A percentile compares a stretch with the other conserved stretches of the same genome.
Evolutionary conservation across 1,140 invertebrate genomes (phyloP).

Genomic region (Pentalonia nigronervosa): DNA sequence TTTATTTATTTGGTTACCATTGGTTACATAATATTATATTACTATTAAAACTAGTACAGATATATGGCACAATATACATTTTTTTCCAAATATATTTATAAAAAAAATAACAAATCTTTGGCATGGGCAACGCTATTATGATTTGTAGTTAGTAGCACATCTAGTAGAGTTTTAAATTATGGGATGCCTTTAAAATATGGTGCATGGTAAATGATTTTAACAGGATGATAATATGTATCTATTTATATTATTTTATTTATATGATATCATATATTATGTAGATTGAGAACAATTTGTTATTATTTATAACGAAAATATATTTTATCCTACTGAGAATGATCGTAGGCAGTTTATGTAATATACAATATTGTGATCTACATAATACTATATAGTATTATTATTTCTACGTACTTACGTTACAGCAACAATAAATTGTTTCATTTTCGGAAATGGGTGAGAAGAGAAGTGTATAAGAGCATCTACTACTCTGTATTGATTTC

Average conservation of each 20-base stretch:
- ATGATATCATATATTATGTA: not conserved
- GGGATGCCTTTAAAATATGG: not conserved
- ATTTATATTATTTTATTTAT: not conserved
- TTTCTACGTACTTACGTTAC: not conserved
- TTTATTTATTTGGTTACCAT: too few species aligned
- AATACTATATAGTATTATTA: not conserved
- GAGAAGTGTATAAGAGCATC: not conserved
- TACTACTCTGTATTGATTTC: conserved; percentile 23
- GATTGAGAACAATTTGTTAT: not conserved
- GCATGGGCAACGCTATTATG: too few species aligned
- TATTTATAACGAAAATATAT: not conserved
- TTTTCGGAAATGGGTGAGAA: not conserved
- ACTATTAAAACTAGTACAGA: too few species aligned
- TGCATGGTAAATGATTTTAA: not conserved
- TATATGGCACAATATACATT: too few species aligned
- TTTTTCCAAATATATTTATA: too few species aligned
- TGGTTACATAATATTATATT: too few species aligned
- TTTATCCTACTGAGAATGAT: not conserved
- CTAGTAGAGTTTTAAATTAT: too few species aligned
- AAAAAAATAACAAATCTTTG: too few species aligned
- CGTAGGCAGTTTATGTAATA: not conserved
- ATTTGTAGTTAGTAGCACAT: too few species aligned
- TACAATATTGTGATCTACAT: not conserved
- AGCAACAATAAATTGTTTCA: not conserved
- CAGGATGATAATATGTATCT: not conserved